phyloP scores from a whole-genome alignment of 1,140 invertebrate species.

The Microvelia longipes region DNA sequence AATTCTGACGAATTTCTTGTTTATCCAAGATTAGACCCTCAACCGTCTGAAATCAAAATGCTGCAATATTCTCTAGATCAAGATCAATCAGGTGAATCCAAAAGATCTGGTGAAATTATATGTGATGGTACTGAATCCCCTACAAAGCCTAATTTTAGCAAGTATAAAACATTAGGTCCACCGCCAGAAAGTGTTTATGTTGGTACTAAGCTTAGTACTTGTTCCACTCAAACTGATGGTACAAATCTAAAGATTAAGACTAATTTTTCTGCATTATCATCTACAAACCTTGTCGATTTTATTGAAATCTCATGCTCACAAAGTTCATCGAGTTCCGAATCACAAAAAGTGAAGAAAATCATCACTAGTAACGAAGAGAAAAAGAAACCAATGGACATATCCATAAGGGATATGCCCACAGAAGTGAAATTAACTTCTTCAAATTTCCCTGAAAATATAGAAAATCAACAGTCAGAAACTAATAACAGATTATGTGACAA shows the following conservation, averaged over 20 bases:
- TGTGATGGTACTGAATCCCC: too few species aligned
- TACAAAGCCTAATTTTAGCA: neutral
- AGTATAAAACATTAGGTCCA: neutral
- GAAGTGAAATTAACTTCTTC: too few species aligned
- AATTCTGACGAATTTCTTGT: conserved; percentile 1
- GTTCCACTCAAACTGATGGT: neutral
- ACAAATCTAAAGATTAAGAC: neutral
- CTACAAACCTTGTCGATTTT: neutral
- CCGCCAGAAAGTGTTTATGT: neutral
- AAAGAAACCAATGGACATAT: too few species aligned
- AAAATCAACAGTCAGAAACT: too few species aligned
- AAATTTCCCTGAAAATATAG: too few species aligned
- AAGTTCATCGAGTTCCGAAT: neutral
- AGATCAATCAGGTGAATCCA: too few species aligned
- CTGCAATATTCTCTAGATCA: neutral
- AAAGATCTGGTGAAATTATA: too few species aligned
- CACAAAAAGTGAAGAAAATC: too few species aligned
- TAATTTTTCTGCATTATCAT: neutral
- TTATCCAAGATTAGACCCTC: neutral
- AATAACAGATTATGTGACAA: too few species aligned
- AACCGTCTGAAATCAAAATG: neutral
- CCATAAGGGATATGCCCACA: too few species aligned
- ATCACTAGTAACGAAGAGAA: too few species aligned
- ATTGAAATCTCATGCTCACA: neutral
- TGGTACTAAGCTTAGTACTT: neutral